phyloP scores from a whole-genome alignment of 1,140 invertebrate species.

The Phymastichus coffea region DNA sequence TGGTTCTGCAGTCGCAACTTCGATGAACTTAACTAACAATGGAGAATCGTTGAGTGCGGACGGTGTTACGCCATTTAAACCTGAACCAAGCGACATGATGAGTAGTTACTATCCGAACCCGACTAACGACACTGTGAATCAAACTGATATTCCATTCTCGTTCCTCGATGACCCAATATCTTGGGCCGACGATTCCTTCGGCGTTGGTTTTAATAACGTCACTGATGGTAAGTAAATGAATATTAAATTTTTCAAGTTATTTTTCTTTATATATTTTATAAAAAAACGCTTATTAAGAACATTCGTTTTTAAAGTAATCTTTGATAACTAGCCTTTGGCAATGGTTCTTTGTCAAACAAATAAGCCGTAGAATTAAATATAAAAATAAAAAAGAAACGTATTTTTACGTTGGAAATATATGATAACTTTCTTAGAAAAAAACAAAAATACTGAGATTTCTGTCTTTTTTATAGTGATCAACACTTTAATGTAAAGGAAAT shows the following conservation, averaged over 20 bases:
- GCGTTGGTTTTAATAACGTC: slow-evolving; percentile 86
- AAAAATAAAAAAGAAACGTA: too few relatives aligned
- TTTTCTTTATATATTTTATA: background rate
- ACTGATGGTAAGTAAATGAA: slow-evolving; percentile 71
- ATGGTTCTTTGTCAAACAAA: background rate
- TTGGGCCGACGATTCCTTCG: slow-evolving; percentile 75
- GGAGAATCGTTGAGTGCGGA: slow-evolving; percentile 58
- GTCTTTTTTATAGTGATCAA: background rate
- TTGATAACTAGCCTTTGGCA: background rate
- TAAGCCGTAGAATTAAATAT: too few relatives aligned
- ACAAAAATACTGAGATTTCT: background rate
- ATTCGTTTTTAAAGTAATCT: background rate
- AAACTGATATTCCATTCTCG: slow-evolving; percentile 79
- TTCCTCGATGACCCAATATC: slow-evolving; percentile 16
- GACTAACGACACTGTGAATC: slow-evolving; percentile 65
- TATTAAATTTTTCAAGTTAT: background rate
- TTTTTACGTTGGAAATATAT: too few relatives aligned
- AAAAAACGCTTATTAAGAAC: slow-evolving; percentile 15
- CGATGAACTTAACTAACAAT: slow-evolving; percentile 75
- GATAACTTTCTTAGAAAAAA: background rate
- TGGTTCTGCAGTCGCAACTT: slow-evolving; percentile 75
- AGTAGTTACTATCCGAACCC: slow-evolving; percentile 61
- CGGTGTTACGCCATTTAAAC: slow-evolving; percentile 51
- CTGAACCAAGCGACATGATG: slow-evolving; percentile 62
- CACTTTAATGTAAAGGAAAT: background rate